A percentile compares a stretch with the other conserved stretches of the same genome.
phyloP scores from a whole-genome alignment of 2,888 invertebrate species.

The Crematogaster levior region DNA sequence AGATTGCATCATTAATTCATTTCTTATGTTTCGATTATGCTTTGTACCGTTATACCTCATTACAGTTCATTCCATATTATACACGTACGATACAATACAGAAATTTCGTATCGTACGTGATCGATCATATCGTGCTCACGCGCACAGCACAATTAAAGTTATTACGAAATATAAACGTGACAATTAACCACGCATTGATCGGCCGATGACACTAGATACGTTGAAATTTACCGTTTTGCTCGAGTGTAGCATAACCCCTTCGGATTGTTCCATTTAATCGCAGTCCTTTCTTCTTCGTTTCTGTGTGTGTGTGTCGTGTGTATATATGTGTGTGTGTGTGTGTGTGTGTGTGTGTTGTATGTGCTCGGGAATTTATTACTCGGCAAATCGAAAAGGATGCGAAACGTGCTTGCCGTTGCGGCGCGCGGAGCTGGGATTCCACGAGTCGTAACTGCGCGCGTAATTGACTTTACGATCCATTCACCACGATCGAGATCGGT shows the following conservation, averaged over 20 bases:
- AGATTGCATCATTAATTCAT: constrained; percentile 34
- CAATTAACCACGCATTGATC: constrained; percentile 23
- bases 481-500: constrained; percentile 66
- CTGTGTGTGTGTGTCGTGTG: constrained; percentile 1
- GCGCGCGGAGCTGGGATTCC: constrained; percentile 37
- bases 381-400: constrained; percentile 55
- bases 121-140: not conserved
- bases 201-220: constrained; percentile 17
- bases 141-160: constrained; percentile 19
- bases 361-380: constrained; percentile 58
- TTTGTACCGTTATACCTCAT: constrained; percentile 27
- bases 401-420: constrained; percentile 36
- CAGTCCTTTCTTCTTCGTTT: constrained; percentile 30
- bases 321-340: no score
- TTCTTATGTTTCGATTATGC: constrained; percentile 35
- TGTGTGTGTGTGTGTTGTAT: no score
- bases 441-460: constrained; percentile 57
- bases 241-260: not conserved
- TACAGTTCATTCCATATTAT: not conserved
- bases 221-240: constrained; percentile 32
- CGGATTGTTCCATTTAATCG: constrained; percentile 29
- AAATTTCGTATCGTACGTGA: not conserved
- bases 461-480: constrained; percentile 73
- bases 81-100: not conserved
- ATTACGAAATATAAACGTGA: constrained; percentile 27